Evolutionary conservation across 2,113 vertebrate species (phyloP).

Genomic region (Phylloscopus trochilus): DNA sequence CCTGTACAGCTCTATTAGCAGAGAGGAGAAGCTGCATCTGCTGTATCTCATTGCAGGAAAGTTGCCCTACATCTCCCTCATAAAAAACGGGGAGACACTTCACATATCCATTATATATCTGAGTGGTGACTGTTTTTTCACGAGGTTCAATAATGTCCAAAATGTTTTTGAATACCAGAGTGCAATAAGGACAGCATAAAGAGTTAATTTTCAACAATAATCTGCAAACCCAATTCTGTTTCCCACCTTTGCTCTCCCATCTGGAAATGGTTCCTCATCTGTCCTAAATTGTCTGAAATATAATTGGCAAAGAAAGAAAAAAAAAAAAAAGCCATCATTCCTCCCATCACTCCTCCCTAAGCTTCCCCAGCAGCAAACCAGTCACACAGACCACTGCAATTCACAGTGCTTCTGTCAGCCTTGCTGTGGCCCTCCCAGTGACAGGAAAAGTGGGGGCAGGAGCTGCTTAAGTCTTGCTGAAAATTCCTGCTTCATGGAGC

Average conservation of each 20-base stretch:
- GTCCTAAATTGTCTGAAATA: not conserved
- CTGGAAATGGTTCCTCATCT: not conserved
- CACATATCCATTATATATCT: not conserved
- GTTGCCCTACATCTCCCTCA: not conserved
- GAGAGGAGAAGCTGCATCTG: not conserved
- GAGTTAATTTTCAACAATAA: not conserved
- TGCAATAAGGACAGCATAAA: not conserved
- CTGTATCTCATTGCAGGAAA: not conserved
- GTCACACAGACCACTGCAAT: not conserved
- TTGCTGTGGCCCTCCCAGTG: not conserved
- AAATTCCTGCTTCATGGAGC: not conserved
- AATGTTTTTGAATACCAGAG: not conserved
- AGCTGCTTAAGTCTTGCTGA: not conserved
- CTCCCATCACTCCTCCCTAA: not conserved
- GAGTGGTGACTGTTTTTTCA: not conserved
- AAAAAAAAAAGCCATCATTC: not conserved
- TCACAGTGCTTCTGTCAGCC: not conserved
- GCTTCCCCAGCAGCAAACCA: not conserved
- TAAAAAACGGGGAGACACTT: not conserved
- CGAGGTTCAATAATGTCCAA: not conserved
- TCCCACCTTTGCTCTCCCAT: not conserved
- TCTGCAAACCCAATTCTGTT: not conserved
- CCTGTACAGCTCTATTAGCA: rapidly evolving
- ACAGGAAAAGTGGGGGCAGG: not conserved
- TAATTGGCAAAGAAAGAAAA: not conserved